phyloP scores from a whole-genome alignment of 2,113 vertebrate species.

The Dissostichus mawsoni region DNA sequence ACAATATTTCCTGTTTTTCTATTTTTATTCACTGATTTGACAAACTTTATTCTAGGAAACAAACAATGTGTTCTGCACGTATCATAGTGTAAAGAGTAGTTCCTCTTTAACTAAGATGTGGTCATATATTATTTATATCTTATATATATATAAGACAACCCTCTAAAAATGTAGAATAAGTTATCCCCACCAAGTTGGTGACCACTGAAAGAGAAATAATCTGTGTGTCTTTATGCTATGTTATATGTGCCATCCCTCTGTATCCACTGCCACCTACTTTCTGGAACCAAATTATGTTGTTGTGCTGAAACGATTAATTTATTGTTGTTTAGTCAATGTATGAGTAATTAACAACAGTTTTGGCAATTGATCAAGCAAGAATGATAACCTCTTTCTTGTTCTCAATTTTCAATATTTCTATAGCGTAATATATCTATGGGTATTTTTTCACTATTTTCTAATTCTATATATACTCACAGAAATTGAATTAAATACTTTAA shows the following conservation, averaged over 20 bases:
- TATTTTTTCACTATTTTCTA: not conserved
- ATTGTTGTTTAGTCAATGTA: not conserved
- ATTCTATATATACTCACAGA: not conserved
- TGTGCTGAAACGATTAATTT: not conserved
- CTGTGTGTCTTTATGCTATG: not conserved
- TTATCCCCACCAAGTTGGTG: not conserved
- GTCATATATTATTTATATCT: not conserved
- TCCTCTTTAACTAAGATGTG: not conserved
- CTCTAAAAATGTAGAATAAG: not conserved
- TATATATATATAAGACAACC: not conserved
- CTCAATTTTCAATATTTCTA: not conserved
- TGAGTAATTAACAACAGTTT: not conserved
- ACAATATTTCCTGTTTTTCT: conserved; percentile 27
- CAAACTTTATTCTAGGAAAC: conserved; percentile 37
- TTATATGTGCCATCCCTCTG: not conserved
- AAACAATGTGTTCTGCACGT: conserved; percentile 12
- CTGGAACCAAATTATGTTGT: not conserved
- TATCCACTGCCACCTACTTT: not conserved
- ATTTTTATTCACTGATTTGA: conserved; percentile 50
- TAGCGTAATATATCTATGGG: too few species aligned
- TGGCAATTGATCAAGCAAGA: not conserved
- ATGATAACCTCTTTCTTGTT: not conserved
- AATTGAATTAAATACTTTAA: not conserved
- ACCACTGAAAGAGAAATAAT: not conserved
- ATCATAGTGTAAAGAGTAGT: not conserved